phyloP scores from a whole-genome alignment of 2,888 invertebrate species.

The Cistogaster globosa region DNA sequence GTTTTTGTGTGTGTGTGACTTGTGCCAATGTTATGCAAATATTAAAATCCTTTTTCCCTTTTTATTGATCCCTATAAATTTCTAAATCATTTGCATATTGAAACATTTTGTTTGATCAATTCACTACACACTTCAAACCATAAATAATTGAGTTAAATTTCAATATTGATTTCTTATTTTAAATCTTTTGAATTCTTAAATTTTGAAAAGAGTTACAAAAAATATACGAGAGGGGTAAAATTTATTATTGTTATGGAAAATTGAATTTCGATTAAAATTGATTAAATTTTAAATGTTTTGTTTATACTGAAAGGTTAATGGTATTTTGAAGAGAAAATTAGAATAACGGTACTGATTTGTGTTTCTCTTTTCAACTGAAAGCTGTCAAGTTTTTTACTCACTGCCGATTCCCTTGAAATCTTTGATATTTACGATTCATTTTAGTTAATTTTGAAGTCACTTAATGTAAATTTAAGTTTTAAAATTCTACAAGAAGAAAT shows the following conservation, averaged over 20 bases:
- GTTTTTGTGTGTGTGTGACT: slow-evolving; percentile 71
- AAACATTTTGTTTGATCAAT: slow-evolving; percentile 45
- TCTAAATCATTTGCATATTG: slow-evolving; percentile 61
- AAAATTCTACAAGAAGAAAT: too few species aligned
- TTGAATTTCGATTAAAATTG: slow-evolving; percentile 60
- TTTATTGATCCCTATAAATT: slow-evolving; percentile 68
- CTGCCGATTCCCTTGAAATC: too few species aligned
- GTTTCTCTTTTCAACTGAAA: too few species aligned
- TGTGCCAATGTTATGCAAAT: slow-evolving; percentile 76
- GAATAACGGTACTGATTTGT: too few species aligned
- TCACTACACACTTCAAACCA: slow-evolving; percentile 58
- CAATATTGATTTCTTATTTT: slow-evolving; percentile 48
- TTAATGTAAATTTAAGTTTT: too few species aligned
- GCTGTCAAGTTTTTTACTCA: too few species aligned
- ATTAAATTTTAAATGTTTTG: slow-evolving; percentile 46
- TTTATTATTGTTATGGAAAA: slow-evolving; percentile 46
- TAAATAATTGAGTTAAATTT: slow-evolving; percentile 60
- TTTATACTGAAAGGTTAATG: neutral
- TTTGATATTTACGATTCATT: too few species aligned
- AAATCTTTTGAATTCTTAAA: slow-evolving; percentile 31
- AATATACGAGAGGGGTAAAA: neutral
- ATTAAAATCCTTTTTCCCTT: slow-evolving; percentile 67
- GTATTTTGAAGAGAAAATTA: too few species aligned
- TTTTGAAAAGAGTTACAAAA: neutral
- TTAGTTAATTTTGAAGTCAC: too few species aligned